A percentile compares a stretch with the other conserved stretches of the same genome.
Evolutionary conservation across 2,113 vertebrate genomes (phyloP).

Genomic region (Actenoides lindsayi): DNA sequence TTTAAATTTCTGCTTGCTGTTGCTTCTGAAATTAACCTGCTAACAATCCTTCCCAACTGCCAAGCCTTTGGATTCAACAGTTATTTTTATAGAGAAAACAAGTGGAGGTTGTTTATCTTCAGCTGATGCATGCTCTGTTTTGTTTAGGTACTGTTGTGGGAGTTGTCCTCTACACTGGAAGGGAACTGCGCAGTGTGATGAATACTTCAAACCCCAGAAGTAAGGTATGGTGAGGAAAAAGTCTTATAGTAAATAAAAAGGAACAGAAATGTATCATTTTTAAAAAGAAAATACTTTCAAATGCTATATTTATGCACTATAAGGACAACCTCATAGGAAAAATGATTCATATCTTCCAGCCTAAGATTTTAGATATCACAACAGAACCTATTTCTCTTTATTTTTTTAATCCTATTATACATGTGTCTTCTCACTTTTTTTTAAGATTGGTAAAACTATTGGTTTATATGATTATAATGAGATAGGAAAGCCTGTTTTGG

Average conservation of each 20-base stretch:
- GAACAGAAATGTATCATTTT: neutral
- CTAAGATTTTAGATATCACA: neutral
- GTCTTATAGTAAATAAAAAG: neutral
- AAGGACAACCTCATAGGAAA: neutral
- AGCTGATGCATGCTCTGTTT: neutral
- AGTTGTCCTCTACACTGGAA: conserved; percentile 96
- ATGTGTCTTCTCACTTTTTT: neutral
- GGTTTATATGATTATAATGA: neutral
- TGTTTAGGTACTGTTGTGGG: conserved; percentile 91
- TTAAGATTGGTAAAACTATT: neutral
- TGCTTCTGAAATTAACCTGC: neutral
- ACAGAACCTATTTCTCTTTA: neutral
- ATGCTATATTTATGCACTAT: rapidly evolving
- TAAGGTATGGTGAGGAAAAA: conserved; percentile 81
- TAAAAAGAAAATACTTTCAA: neutral
- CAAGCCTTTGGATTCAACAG: neutral
- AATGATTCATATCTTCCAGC: neutral
- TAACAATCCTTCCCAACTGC: neutral
- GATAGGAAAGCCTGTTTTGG: neutral
- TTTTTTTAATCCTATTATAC: neutral
- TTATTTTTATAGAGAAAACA: neutral
- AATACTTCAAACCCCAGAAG: conserved; percentile 95
- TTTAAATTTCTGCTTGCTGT: neutral
- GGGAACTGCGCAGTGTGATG: conserved; percentile 96
- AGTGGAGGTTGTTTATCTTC: neutral